Evolutionary conservation across 2,888 invertebrate species (phyloP), one percentile per base, ranked within the genome.

Genomic region (Eledone cirrhosa): DNA sequence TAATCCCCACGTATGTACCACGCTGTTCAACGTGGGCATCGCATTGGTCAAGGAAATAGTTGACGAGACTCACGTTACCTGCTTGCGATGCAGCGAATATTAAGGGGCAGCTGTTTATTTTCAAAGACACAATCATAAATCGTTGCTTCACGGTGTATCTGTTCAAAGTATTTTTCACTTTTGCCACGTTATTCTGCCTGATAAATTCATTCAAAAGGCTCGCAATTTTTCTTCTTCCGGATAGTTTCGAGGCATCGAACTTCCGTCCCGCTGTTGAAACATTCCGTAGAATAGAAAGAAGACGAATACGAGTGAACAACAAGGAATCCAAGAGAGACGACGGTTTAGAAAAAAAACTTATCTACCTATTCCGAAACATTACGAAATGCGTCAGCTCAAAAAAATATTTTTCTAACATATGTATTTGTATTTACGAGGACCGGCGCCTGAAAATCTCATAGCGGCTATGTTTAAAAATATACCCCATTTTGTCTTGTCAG

Each of bases 61-160:
- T 67, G 29, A 67, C 67, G 16, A 67, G 67, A 67, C 31, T 67
- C 27, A 67, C 29, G 67, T 67, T 67, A 31, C 67, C 67, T 31
- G 31, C 67, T 27, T 27, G 31, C 29, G 67, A 67, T 67, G 67
- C 67, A 19, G 27, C 19, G 27, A 67, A 67, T 19, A 67, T 27
- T 22, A 67, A 31, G 19, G 67, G 31, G 27, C 67, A 67, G 31
- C 67, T 27, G 31, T 67, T 31, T 27, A 67, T 67, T 67, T 67
- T 67, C 67, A 67, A 24, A 24, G 67, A 67, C 29, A 67, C 29
- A 19, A 67, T 27, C 31, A 16, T 67, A 16, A 19, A 29, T 67
- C 67, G 24, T 67, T 67, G 67, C 5, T 67, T 67, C 22, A 31
- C 7, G 67, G 24, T 67, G 22, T 67, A 67, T 67, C 7, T 27